Evolutionary conservation across 2,888 invertebrate genomes (phyloP), one percentile per base, ranked within the genome.

Genomic region (Lasioglossum calceatum): DNA sequence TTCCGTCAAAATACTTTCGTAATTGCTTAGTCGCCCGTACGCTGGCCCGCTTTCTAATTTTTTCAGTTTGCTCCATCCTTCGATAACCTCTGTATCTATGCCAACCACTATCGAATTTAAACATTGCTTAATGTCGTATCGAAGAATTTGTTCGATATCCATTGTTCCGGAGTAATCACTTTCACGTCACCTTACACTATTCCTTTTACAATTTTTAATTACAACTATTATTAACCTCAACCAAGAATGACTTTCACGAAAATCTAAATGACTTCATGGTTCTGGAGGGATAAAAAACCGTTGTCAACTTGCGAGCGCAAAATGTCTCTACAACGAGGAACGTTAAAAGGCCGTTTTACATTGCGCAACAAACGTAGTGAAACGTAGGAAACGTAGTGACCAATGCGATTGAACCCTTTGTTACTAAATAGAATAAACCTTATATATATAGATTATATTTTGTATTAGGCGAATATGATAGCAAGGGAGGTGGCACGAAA

Each of bases 171-270:
- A 75, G 39, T 58, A 77, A 85, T 44, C 70, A 73, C 79, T 72
- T 58, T 23, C 58, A 67, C 70, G 72, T 58, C 83, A 84, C 84
- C 82, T 89, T 73, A 73, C 81, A 77, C n/a, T 79, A 73, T 14
- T 81, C 81, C 32, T 77, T 73, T 74, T 80, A 81, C 5, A 84
- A 76, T 79, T 83, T 87, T 87, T 72, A 81, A 77, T 74, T 73
- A 73, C 61, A 87, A 89, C 61, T 89, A 78, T 73, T 76, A 72
- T 85, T 89, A 91, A 91, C 92, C 91, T 85, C 86, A 83, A 87
- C 70, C 74, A 42, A 87, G 86, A 88, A 89, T 87, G 92, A 90
- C 82, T 87, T 87, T 86, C 82, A 86, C 61, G 90, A 89, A 91
- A 91, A 90, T 86, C 89, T 84, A 90, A 88, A 82, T 81, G 89